Percentiles rank a stretch among this genome's conserved stretches.
phyloP scores from a whole-genome alignment of 2,888 invertebrate genomes.

The Metacarcinus magister region DNA sequence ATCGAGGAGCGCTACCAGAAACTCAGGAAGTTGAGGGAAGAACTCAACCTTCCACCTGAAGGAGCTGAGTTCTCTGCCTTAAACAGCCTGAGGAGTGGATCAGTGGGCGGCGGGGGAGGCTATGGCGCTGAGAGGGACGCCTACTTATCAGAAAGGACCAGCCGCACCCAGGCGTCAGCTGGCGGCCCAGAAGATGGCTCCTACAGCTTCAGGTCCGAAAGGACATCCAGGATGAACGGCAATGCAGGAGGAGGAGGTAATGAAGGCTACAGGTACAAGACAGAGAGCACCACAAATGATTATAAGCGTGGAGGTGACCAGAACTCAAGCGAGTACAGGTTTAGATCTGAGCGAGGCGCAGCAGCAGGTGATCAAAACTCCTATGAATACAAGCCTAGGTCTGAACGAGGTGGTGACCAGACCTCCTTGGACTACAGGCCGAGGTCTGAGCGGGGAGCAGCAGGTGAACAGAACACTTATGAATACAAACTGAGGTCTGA shows the following conservation, averaged over 20 bases:
- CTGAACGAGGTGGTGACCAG: background rate
- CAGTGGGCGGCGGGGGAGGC: conserved; percentile 43
- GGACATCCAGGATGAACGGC: conserved; percentile 59
- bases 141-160: conserved; percentile 64
- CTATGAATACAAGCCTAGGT: background rate
- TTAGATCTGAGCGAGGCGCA: conserved; percentile 2
- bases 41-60: conserved; percentile 78
- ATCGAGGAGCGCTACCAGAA: conserved; percentile 77
- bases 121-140: conserved; percentile 27
- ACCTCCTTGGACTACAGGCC: background rate
- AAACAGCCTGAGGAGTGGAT: conserved; percentile 37
- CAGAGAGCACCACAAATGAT: conserved; percentile 30
- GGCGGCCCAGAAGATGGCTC: conserved; percentile 59
- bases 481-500: background rate
- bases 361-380: background rate
- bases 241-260: conserved; percentile 46
- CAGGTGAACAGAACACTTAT: background rate
- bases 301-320: conserved; percentile 3
- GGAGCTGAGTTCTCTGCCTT: background rate
- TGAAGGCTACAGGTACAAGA: conserved; percentile 52
- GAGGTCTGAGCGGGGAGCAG: background rate
- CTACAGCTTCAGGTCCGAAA: conserved; percentile 69
- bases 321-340: background rate
- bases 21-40: conserved; percentile 76
- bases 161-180: background rate